Evolutionary conservation across 2,888 invertebrate genomes (phyloP), one percentile per base, ranked within the genome.

Genomic region (Siphonodentalium dalli): DNA sequence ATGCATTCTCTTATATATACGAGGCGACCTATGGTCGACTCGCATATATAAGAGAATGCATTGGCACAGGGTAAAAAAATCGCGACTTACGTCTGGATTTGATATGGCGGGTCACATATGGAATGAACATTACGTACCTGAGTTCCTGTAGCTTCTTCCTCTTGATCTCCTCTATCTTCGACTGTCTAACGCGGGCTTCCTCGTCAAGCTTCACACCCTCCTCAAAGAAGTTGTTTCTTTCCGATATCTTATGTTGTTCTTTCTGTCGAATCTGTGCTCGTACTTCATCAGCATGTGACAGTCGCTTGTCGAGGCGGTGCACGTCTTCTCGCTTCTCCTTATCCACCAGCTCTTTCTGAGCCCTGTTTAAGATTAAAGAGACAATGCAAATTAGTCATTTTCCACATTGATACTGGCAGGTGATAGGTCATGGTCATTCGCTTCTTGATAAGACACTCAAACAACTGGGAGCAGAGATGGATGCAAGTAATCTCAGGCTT

Each of bases 271-370:
- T 82, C 71, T 82, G 82, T 11, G 61, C 31, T 4, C 79, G 68
- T 7, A 81, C 75, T 20, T 80, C 77, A 24, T 76, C 73, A 4
- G 77, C 75, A 58, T 79, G 77, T 7, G 51, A 46, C 26, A 61
- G 45, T 6, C 71, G 65, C 57, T 71, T 71, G 51, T 69, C 64
- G 23, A 58, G 54, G 5, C 64, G 28, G 21, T 71, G 68, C 5
- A 63, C 63, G 44, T 80, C 79, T 41, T 77, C 76, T 8, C 71
- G 55, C 39, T 71, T 72, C 48, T 81, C 80, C 52, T 78, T 79
- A 62, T 78, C 78, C n/a, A 81, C 71, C 50, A 80, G 63, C 52
- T 81, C 80, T 44, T 79, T 77, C 64, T 82, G 82, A 4, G 80
- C 81, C 49, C 81, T 80, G 61, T 2, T 49, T 45, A 13, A 45